Percentiles rank a stretch among this genome's conserved stretches.
Evolutionary conservation across 2,888 invertebrate genomes (phyloP).

Genomic region (Ferrisia virgata): DNA sequence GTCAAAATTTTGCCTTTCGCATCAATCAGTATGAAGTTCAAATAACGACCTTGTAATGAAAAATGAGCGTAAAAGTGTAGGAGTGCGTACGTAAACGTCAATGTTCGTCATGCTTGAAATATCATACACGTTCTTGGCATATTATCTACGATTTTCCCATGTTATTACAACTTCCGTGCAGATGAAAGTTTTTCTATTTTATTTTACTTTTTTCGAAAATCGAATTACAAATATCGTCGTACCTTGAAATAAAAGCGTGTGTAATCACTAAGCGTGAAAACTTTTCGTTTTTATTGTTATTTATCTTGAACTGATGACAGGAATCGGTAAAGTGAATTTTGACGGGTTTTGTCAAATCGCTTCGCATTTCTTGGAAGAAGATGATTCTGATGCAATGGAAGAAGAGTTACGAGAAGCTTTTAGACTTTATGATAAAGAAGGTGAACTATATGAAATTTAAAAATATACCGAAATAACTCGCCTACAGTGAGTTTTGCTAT

Average conservation of each 20-base stretch:
- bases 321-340: constrained; percentile 85
- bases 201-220: not conserved
- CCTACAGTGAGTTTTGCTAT: not conserved
- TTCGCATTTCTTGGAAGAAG: constrained; percentile 90
- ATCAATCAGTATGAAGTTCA: not conserved
- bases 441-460: constrained; percentile 52
- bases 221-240: not conserved
- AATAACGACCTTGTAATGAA: constrained; percentile 20
- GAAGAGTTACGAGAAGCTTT: constrained; percentile 97
- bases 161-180: not conserved
- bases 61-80: not conserved
- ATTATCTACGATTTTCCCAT: not conserved
- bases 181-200: not conserved
- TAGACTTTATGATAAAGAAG: constrained; percentile 94
- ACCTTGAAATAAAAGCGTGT: not conserved
- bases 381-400: constrained; percentile 93
- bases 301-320: constrained; percentile 54
- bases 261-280: not conserved
- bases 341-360: constrained; percentile 92
- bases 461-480: not conserved
- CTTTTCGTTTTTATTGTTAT: not conserved
- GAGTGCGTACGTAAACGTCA: not conserved
- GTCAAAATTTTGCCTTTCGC: not conserved
- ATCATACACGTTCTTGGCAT: not conserved
- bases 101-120: constrained; percentile 25